phyloP scores from a whole-genome alignment of 1,140 invertebrate species.

The Orussus abietinus region DNA sequence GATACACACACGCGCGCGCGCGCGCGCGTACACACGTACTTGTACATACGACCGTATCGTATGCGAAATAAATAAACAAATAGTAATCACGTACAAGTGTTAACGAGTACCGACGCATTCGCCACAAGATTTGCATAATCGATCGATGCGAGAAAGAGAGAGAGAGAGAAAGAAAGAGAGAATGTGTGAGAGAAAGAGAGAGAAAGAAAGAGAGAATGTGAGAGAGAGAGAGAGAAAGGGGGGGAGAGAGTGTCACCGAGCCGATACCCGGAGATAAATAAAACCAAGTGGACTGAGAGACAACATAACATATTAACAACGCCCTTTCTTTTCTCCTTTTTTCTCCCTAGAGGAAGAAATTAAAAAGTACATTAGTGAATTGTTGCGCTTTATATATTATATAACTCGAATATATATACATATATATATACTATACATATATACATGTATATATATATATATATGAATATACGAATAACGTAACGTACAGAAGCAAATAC shows the following conservation, averaged over 20 bases:
- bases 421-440: conserved; percentile 42
- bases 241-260: not conserved
- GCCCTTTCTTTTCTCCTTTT: conserved; percentile 37
- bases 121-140: conserved; percentile 33
- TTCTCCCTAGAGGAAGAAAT: conserved; percentile 41
- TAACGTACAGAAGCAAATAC: conserved; percentile 43
- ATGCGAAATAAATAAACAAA: too few relatives aligned
- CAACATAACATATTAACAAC: conserved; percentile 35
- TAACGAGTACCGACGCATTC: conserved; percentile 27
- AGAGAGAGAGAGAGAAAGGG: conserved; percentile 16
- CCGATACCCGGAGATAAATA: conserved; percentile 8
- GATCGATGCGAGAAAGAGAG: conserved; percentile 17
- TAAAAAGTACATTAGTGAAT: conserved; percentile 30
- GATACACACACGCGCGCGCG: too few relatives aligned
- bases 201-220: conserved; percentile 7
- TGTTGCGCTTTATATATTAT: conserved; percentile 44
- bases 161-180: conserved; percentile 14
- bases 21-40: too few relatives aligned
- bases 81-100: too few relatives aligned
- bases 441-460: conserved; percentile 29
- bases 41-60: too few relatives aligned
- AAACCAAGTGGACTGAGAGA: conserved; percentile 43
- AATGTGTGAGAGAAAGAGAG: conserved; percentile 5
- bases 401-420: conserved; percentile 30
- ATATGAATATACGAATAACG: conserved; percentile 44